Percentiles rank a stretch among this genome's conserved stretches.
phyloP scores from a whole-genome alignment of 2,797 vertebrate genomes.

The Coranthus polyacanthus region DNA sequence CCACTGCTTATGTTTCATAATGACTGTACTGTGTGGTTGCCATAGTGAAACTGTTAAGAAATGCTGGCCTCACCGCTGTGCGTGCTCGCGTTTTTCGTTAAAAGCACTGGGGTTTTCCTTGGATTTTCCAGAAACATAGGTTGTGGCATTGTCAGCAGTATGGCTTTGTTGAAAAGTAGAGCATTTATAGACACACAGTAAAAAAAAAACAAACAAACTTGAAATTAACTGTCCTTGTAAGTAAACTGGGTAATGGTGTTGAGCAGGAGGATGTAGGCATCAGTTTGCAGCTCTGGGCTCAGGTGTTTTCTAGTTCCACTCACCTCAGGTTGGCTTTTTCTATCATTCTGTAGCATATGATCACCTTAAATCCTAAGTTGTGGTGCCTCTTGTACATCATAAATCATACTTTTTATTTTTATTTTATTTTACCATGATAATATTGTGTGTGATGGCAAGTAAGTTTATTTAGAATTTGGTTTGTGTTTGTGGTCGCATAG shows the following conservation, averaged over 20 bases:
- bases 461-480: neutral
- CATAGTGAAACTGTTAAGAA: constrained; percentile 35
- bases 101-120: constrained; percentile 55
- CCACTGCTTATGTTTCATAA: constrained; percentile 46
- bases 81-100: neutral
- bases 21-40: constrained; percentile 51
- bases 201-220: neutral
- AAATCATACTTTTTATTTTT: too few relatives aligned
- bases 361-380: neutral
- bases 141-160: constrained; percentile 20
- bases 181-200: constrained; percentile 10
- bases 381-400: too few relatives aligned
- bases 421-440: too few relatives aligned
- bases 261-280: neutral
- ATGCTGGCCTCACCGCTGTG: constrained; percentile 26
- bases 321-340: too few relatives aligned
- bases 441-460: too few relatives aligned
- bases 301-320: too few relatives aligned
- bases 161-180: constrained; percentile 22
- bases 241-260: neutral
- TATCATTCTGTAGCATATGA: neutral
- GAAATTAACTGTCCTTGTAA: too few relatives aligned
- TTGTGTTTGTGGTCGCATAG: neutral
- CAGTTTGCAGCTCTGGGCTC: neutral
- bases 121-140: constrained; percentile 49